A percentile compares a stretch with the other conserved stretches of the same genome.
Evolutionary conservation across 2,113 vertebrate species (phyloP).

Genomic region (Rhodinocichla rosea): DNA sequence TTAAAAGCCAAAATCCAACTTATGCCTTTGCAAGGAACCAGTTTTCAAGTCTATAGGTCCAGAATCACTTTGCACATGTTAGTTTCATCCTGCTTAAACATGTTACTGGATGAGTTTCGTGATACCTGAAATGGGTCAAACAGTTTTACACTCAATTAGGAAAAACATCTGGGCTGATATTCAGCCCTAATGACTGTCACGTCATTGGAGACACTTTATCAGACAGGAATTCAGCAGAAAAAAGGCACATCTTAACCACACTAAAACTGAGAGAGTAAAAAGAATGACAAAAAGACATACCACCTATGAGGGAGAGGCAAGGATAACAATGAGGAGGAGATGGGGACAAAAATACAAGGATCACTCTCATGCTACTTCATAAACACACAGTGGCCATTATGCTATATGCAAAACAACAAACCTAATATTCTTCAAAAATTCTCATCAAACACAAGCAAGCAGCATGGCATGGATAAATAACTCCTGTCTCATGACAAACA

Average conservation of each 20-base stretch:
- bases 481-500: background rate
- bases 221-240: background rate
- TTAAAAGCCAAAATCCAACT: background rate
- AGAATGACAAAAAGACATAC: background rate
- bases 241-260: background rate
- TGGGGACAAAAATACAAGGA: rapidly evolving
- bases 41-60: background rate
- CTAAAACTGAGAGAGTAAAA: background rate
- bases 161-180: background rate
- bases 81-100: background rate
- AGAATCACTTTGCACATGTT: background rate
- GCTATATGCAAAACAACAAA: background rate
- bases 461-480: background rate
- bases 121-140: background rate
- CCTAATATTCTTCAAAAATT: background rate
- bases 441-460: constrained; percentile 9
- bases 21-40: background rate
- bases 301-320: background rate
- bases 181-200: background rate
- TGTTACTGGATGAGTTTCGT: background rate
- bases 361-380: background rate
- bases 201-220: background rate
- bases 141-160: background rate
- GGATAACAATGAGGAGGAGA: background rate
- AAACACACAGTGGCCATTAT: background rate